These are phyloP conservation scores for Anguilla anguilla DNA, from an alignment of 2,797 vertebrate genomes.

Conservation along the genomic window DNA sequence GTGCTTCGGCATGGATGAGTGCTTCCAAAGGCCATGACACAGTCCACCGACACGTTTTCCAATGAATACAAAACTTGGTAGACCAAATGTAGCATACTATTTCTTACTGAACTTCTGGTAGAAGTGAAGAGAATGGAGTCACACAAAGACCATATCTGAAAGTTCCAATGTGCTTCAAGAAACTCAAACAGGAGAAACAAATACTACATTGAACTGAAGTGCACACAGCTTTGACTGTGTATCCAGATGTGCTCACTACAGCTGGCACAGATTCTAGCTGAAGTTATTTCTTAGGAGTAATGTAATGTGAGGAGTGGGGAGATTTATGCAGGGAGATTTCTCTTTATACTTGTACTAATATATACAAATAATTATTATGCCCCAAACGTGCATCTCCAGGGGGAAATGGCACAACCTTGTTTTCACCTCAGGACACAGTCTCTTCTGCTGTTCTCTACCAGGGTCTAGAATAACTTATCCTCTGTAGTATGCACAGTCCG, in stretches of 20 bases:
- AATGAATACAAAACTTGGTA: not conserved
- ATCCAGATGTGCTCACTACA: not conserved
- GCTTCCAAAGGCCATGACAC: slow-evolving; percentile 18
- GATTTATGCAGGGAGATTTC: not conserved
- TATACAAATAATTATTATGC: not conserved
- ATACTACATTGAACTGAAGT: not conserved
- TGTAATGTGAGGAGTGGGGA: not conserved
- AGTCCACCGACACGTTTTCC: not conserved
- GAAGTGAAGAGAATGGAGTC: not conserved
- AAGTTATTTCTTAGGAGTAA: not conserved
- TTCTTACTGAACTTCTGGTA: not conserved
- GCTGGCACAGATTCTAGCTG: not conserved
- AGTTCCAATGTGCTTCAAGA: not conserved
- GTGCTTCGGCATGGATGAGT: slow-evolving; percentile 20
- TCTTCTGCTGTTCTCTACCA: not conserved
- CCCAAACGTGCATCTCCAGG: not conserved
- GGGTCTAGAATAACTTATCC: not conserved
- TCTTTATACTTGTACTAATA: not conserved
- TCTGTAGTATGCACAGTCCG: not conserved
- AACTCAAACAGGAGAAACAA: not conserved
- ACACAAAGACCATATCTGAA: slow-evolving; percentile 6
- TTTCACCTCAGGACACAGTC: not conserved
- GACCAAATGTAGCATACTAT: not conserved
- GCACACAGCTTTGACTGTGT: not conserved
- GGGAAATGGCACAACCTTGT: not conserved